Conservation (phyloP, 2,113 vertebrate species). For the Chaetodon auriga region DNA sequence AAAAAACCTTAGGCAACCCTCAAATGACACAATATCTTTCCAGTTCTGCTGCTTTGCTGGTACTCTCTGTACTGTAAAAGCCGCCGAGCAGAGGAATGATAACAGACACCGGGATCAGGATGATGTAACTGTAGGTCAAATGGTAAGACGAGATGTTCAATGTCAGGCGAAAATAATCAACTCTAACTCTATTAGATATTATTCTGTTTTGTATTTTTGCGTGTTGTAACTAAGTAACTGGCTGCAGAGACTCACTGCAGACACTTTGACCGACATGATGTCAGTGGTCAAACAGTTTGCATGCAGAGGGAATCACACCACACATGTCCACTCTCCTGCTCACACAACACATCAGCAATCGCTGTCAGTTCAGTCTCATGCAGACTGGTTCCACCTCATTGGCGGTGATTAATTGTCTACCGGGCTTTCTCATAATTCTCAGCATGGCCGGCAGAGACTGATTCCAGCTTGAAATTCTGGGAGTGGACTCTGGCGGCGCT, state of each 20-base stretch:
- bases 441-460: constrained; percentile 70
- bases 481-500: constrained; percentile 59
- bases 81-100: constrained; percentile 25
- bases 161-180: constrained; percentile 36
- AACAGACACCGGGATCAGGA: constrained; percentile 20
- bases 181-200: constrained; percentile 12
- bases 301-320: constrained; percentile 42
- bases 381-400: constrained; percentile 81
- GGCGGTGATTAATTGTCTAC: constrained; percentile 82
- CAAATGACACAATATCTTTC: neutral
- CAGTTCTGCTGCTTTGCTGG: neutral
- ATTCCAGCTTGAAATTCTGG: constrained; percentile 75
- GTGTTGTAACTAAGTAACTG: constrained; percentile 19
- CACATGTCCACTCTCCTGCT: constrained; percentile 21
- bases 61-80: constrained; percentile 26
- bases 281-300: constrained; percentile 42
- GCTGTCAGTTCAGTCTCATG: constrained; percentile 50
- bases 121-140: constrained; percentile 30
- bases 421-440: constrained; percentile 81
- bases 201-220: neutral
- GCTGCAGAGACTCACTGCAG: constrained; percentile 3
- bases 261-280: constrained; percentile 18
- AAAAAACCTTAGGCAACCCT: too few relatives aligned
- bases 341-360: constrained; percentile 69
- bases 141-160: constrained; percentile 21